These are phyloP conservation scores for Sarcophilus harrisii DNA, from an alignment of 2,797 vertebrate species.

Conservation along the genomic window DNA sequence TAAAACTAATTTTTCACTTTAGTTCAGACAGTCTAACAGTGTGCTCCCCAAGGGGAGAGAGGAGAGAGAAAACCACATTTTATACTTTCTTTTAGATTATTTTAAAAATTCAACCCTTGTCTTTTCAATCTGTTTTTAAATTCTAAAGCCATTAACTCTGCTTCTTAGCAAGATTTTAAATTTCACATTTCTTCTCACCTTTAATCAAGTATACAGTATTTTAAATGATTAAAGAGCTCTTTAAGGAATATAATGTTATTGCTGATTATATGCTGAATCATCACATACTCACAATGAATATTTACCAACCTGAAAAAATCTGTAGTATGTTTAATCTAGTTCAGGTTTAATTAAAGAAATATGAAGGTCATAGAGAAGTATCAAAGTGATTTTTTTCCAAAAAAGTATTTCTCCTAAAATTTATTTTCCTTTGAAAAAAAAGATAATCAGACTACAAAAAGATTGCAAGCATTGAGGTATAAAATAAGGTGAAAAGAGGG, in stretches of 20 bases:
- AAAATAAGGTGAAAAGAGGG: not conserved
- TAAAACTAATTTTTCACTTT: not conserved
- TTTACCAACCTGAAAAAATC: not conserved
- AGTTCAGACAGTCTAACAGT: not conserved
- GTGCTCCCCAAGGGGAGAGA: not conserved
- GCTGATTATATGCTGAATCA: slow-evolving; percentile 19
- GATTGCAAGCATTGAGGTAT: not conserved
- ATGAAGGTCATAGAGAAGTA: not conserved
- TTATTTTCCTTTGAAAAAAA: not conserved
- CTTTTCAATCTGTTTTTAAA: not conserved
- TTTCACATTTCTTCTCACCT: slow-evolving; percentile 1
- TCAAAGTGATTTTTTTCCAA: not conserved
- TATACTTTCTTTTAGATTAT: not conserved
- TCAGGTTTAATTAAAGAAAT: slow-evolving; percentile 15
- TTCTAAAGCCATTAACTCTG: not conserved
- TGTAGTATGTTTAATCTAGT: slow-evolving; percentile 6
- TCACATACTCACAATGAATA: slow-evolving; percentile 8
- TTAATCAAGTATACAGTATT: slow-evolving; percentile 11
- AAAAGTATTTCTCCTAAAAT: not conserved
- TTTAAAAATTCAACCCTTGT: not conserved
- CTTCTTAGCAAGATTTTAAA: not conserved
- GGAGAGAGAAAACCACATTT: not conserved
- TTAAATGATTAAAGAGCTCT: slow-evolving; percentile 12
- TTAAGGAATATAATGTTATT: slow-evolving; percentile 24
- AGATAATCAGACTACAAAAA: not conserved